Base-by-base conservation (phyloP, 2,797 vertebrate species). In the Pseudocheirus occidentalis region DNA sequence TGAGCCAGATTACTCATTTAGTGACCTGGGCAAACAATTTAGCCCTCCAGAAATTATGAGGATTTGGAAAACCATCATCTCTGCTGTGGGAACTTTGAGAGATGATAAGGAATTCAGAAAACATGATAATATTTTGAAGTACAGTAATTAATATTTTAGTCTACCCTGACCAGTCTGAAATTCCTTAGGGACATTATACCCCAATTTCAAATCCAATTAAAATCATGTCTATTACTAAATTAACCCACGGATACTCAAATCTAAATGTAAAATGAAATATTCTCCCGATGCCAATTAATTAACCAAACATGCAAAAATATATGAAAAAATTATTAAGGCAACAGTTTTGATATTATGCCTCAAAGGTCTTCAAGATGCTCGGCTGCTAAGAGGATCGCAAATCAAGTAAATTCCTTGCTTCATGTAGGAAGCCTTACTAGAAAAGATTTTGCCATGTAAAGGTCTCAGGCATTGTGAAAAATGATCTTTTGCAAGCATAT, bases 181-280 rank as follows among this genome's bases (percentile, higher is more conserved):
- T 94, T 97, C 97, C 97, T 97, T 73, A 24, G 98, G 96, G 98
- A 98, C 40, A 95, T 90, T 92, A 93, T 95, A 97, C 58, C 96
- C 95, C 95, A 98, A 98, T 98, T 98, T 98, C 90, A 92, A 97
- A 98, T 97, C 98, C 97, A 98, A 98, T 98, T 98, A 98, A 97
- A 98, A 97, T 95, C 87, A 87, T 96, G 95, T 97, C 96, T 93
- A 95, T 95, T 96, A 95, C 95, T 94, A 97, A 97, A 98, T 97
- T 97, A 97, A 98, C 94, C 97, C 95, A 97, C 95, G 96, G 95
- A 97, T 97, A 95, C 93, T 97, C 73, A 95, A 92, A 97, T 98
- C 96, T 97, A 97, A 91, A 95, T 95, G 97, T 97, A 96, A 98
- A 98, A 97, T 97, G 96, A 97, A 95, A 98, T 95, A 81, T 94